Base-by-base conservation (phyloP, 2,888 invertebrate species). In the Amiota mariae region DNA sequence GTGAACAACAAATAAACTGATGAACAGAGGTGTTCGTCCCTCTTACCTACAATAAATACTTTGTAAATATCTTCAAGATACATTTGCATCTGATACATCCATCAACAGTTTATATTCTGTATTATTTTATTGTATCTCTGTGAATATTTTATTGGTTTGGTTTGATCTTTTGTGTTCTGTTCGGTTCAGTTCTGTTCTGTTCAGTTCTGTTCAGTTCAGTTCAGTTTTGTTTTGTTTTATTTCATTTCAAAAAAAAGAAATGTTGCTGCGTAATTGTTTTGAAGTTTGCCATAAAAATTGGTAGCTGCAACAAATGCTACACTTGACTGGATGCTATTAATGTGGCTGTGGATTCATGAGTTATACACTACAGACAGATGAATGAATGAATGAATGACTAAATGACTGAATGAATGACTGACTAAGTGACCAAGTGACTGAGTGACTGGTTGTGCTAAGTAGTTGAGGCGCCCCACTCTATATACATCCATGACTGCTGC, bases 191-290 rank as follows among this genome's bases (percentile, higher is more conserved):
- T 59, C 18, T 20, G 11, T 59, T 20, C 20, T 18, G n/a, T 59
- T 12, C 15, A 0, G 12, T 54, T 54, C 20, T 15, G 18, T 57
- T n/a, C n/a, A n/a, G n/a, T n/a, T n/a, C n/a, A n/a, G n/a, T 57
- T 1, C 1, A 8, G 36, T 36, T 59, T 9, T n/a, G 20, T 59
- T 20, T 59, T 18, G 6, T 59, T 12, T 54, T n/a, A 54, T 54
- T 54, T 20, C 9, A 15, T 59, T 59, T 9, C 10, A 18, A 72
- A 76, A 84, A 24, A 24, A 24, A 72, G 76, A 84, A 85, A 84
- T 85, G 80, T 84, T 84, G 84, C 84, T 84, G 84, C 81, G 84
- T 84, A 84, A 84, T 84, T 84, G 84, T 84, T 84, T 79, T 85
- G 84, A 84, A 84, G 85, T 82, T 80, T 80, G 77, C 71, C 77